Evolutionary conservation across 2,797 vertebrate species (phyloP).

Genomic region (Anableps anableps): DNA sequence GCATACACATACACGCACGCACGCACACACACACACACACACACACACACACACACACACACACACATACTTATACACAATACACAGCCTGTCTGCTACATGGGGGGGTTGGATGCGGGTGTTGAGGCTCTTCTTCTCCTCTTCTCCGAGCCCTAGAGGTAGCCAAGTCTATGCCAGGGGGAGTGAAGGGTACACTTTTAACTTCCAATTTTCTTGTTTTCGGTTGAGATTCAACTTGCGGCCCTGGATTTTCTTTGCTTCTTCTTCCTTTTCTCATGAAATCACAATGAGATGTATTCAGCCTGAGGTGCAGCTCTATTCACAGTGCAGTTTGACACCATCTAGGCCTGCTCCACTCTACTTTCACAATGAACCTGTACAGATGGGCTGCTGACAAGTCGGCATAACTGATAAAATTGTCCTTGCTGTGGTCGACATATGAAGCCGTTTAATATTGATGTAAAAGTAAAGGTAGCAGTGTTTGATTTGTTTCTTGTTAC

Average conservation of each 20-base stretch:
- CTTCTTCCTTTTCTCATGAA: constrained; percentile 76
- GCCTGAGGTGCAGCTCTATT: constrained; percentile 81
- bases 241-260: constrained; percentile 50
- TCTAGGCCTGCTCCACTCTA: constrained; percentile 69
- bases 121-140: constrained; percentile 49
- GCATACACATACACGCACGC: constrained; percentile 30
- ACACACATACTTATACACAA: constrained; percentile 52
- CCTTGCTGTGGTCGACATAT: constrained; percentile 27
- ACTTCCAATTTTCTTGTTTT: constrained; percentile 77
- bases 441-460: constrained; percentile 29
- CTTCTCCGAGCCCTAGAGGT: constrained; percentile 71
- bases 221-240: constrained; percentile 60
- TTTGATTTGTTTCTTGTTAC: constrained; percentile 17
- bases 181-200: constrained; percentile 77
- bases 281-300: constrained; percentile 84
- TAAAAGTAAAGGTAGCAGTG: constrained; percentile 16
- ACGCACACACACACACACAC: constrained; percentile 47
- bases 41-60: too few relatives aligned
- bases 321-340: constrained; percentile 81
- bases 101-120: constrained; percentile 13
- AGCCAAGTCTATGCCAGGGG: constrained; percentile 72
- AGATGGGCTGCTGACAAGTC: constrained; percentile 60
- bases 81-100: constrained; percentile 71
- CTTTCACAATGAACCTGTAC: constrained; percentile 62
- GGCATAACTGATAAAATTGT: constrained; percentile 47